Conservation (phyloP, 2,888 invertebrate species). For the Brenthis hecate region DNA sequence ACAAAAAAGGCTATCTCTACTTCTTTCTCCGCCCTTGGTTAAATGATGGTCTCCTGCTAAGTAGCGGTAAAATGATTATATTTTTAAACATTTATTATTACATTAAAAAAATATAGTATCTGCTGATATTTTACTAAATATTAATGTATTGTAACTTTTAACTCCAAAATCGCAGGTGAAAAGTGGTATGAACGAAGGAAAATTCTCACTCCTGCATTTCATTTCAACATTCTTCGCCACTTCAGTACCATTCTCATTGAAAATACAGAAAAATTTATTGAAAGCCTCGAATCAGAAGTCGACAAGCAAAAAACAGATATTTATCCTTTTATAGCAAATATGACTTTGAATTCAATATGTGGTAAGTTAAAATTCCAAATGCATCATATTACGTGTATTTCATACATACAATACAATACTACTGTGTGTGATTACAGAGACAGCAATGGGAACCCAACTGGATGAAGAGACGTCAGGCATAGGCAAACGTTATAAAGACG, state of each 20-base stretch:
- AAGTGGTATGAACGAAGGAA: constrained; percentile 85
- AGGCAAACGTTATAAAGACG: constrained; percentile 80
- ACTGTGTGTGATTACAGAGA: constrained; percentile 68
- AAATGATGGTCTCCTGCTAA: constrained; percentile 74
- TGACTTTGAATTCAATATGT: constrained; percentile 84
- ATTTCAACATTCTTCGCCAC: constrained; percentile 82
- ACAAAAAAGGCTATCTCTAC: constrained; percentile 77
- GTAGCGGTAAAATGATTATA: constrained; percentile 51
- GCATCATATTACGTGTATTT: background rate
- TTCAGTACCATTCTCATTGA: constrained; percentile 64
- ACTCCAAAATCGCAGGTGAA: constrained; percentile 51
- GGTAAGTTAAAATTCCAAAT: constrained; percentile 79
- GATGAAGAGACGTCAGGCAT: constrained; percentile 58
- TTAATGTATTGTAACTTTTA: background rate
- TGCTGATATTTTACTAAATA: background rate
- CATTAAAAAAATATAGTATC: too few relatives aligned
- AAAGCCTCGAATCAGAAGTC: constrained; percentile 35
- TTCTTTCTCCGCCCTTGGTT: constrained; percentile 73
- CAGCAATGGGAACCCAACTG: constrained; percentile 87
- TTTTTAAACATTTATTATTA: background rate
- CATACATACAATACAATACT: background rate
- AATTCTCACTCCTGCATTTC: constrained; percentile 85
- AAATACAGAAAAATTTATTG: constrained; percentile 53
- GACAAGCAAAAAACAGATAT: constrained; percentile 60
- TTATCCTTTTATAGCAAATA: constrained; percentile 80